Evolutionary conservation across 1,140 invertebrate genomes (phyloP).

Genomic region (Panagrolaimus sp.): DNA sequence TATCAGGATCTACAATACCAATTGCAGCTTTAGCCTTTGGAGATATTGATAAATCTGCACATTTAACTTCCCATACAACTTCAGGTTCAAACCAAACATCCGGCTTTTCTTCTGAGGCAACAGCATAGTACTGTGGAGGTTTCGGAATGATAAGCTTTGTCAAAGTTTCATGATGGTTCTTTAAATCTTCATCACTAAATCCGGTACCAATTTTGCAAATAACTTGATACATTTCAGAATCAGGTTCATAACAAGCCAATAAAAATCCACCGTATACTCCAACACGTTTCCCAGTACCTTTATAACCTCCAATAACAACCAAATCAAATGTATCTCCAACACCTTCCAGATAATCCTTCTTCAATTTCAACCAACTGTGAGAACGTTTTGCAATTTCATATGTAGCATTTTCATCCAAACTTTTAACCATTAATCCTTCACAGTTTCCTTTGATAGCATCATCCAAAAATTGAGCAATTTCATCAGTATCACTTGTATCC

Average conservation of each 20-base stretch:
- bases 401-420: constrained; percentile 80
- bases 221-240: constrained; percentile 86
- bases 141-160: constrained; percentile 66
- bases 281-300: constrained; percentile 85
- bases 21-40: constrained; percentile 83
- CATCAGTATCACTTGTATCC: constrained; percentile 80
- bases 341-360: constrained; percentile 94
- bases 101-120: constrained; percentile 71
- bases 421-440: constrained; percentile 98
- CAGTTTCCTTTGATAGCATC: constrained; percentile 93
- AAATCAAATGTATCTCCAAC: constrained; percentile 85
- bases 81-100: constrained; percentile 85
- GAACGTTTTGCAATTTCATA: constrained; percentile 97
- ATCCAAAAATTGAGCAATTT: constrained; percentile 87
- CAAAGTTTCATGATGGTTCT: constrained; percentile 70
- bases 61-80: constrained; percentile 90
- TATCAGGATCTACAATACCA: constrained; percentile 68
- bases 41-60: constrained; percentile 89
- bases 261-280: constrained; percentile 92
- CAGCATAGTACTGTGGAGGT: constrained; percentile 80
- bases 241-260: constrained; percentile 87
- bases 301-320: constrained; percentile 89
- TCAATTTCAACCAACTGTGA: constrained; percentile 73
- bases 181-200: constrained; percentile 86
- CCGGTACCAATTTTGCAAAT: constrained; percentile 95